Conservation (phyloP, 1,140 invertebrate species). For the Musca domestica region DNA sequence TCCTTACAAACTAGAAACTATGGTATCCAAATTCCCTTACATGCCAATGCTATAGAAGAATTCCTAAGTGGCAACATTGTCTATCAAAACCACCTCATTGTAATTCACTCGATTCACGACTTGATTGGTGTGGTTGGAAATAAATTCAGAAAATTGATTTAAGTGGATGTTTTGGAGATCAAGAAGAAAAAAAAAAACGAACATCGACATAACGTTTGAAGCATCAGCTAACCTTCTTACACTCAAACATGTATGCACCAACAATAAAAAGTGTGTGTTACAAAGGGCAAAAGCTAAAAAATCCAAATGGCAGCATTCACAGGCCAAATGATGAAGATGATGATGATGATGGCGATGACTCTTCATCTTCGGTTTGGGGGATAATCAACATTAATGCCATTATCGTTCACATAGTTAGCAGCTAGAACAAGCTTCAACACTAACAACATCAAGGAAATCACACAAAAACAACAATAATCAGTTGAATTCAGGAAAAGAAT, state of each 20-base stretch:
- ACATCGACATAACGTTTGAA: slow-evolving; percentile 44
- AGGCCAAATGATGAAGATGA: slow-evolving; percentile 25
- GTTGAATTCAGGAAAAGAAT: neutral
- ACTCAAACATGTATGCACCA: neutral
- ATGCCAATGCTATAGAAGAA: too few species aligned
- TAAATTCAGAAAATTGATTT: slow-evolving; percentile 52
- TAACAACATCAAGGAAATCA: slow-evolving; percentile 6
- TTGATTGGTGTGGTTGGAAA: neutral
- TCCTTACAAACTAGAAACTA: too few species aligned
- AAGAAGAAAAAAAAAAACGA: neutral
- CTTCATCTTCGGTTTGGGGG: neutral
- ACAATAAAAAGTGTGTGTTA: slow-evolving; percentile 20
- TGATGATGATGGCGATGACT: neutral
- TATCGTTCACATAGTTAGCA: too few species aligned
- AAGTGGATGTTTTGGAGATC: slow-evolving; percentile 50
- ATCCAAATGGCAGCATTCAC: slow-evolving; percentile 54
- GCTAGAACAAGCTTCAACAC: slow-evolving; percentile 1
- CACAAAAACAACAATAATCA: slow-evolving; percentile 3
- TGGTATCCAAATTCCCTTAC: too few species aligned
- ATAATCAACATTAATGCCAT: slow-evolving; percentile 39
- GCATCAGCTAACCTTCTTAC: slow-evolving; percentile 27
- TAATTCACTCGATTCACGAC: neutral
- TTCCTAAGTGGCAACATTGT: neutral
- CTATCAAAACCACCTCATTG: neutral
- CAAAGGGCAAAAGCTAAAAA: slow-evolving; percentile 50